Base-by-base conservation (phyloP, 2,113 vertebrate species). In the Hippocampus zosterae region DNA sequence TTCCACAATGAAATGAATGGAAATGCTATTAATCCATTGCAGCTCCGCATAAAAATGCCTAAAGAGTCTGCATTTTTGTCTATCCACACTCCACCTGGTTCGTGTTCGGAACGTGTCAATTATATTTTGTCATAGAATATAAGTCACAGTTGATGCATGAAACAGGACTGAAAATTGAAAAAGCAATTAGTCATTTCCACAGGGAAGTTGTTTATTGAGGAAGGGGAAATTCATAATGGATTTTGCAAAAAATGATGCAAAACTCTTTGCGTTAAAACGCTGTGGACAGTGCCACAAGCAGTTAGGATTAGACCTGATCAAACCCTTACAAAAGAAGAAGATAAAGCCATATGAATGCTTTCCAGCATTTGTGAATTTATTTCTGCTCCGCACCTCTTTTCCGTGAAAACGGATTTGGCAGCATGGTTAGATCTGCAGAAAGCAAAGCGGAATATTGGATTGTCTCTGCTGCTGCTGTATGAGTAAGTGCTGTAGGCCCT, bases 401-500 rank as follows among this genome's bases (percentile, higher is more conserved):
- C 68, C 72, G 71, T 75, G 75, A 81, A 87, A 82, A 66, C 7
- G 42, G 33, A 75, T 66, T 67, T 21, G 18, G 61, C 59, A 78
- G 71, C 69, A 59, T 65, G 65, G 52, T 61, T 50, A 70, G 67
- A 50, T 64, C 72, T 74, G 68, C 57, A 50, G 77, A 70, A 71
- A 64, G 59, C 65, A 66, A 72, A 83, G 73, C 63, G 60, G 80
- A 84, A 75, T 81, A 83, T 78, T 84, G 84, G 77, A 82, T 80
- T 80, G 78, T 82, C 84, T 88, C 74, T 84, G 75, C 75, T 71
- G 80, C 63, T 69, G 71, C 12, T 12, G 42, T 73, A 85, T 73
- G 81, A 89, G 76, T 75, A 84, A 81, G 73, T 74, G 78, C 11
- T 78, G 74, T 77, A 74, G 72, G 79, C 90, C 85, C 83, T 9